These are phyloP conservation scores for Tachystola acroxantha DNA, from an alignment of 2,888 invertebrate species.

Conservation along the genomic window DNA sequence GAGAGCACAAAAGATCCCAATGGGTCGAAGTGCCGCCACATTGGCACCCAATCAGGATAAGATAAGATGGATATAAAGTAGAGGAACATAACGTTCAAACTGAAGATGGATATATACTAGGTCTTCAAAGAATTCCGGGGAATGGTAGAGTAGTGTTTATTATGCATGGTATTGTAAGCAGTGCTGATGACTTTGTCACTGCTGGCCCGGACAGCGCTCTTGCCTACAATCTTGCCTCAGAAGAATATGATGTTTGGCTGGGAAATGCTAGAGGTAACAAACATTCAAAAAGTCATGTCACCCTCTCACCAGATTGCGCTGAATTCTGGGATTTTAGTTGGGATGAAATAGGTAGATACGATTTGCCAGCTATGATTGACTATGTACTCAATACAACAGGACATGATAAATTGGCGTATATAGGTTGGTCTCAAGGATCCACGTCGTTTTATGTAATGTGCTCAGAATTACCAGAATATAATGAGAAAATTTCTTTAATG, in stretches of 20 bases:
- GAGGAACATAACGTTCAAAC: slow-evolving; percentile 40
- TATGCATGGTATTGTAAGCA: slow-evolving; percentile 53
- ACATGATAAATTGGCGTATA: slow-evolving; percentile 77
- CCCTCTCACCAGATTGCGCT: slow-evolving; percentile 29
- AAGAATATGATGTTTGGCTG: slow-evolving; percentile 87
- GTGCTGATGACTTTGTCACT: slow-evolving; percentile 51
- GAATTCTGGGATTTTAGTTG: slow-evolving; percentile 85
- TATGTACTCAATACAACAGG: slow-evolving; percentile 74
- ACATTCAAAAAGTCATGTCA: slow-evolving; percentile 77
- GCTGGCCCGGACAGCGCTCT: slow-evolving; percentile 42
- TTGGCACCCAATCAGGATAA: too few species aligned
- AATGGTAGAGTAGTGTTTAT: slow-evolving; percentile 45
- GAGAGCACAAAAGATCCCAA: too few species aligned
- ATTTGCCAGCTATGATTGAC: slow-evolving; percentile 86
- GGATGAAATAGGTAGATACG: slow-evolving; percentile 87
- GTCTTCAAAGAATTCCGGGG: slow-evolving; percentile 42
- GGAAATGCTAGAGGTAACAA: slow-evolving; percentile 87
- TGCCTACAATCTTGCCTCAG: slow-evolving; percentile 72
- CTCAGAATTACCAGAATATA: slow-evolving; percentile 77
- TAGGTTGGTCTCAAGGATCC: slow-evolving; percentile 87
- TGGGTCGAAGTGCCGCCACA: too few species aligned
- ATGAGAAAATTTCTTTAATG: slow-evolving; percentile 76
- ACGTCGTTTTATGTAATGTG: slow-evolving; percentile 80
- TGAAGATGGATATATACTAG: slow-evolving; percentile 45
- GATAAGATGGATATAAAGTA: slow-evolving; percentile 42